Percentiles rank a stretch among this genome's conserved stretches.
These are phyloP conservation scores for Thecocarcelia acutangulata DNA, from an alignment of 2,888 invertebrate genomes.

Conservation along the genomic window DNA sequence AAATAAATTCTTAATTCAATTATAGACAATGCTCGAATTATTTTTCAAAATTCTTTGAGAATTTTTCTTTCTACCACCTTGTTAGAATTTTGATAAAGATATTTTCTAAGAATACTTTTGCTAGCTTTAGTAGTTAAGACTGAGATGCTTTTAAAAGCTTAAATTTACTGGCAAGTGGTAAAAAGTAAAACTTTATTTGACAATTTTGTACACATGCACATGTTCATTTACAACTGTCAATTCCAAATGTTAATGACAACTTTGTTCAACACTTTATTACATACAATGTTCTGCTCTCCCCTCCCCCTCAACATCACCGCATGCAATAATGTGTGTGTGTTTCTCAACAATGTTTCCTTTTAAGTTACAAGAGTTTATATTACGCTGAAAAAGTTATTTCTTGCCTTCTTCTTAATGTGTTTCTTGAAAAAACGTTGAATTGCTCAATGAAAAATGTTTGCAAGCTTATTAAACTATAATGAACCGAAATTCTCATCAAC, in stretches of 20 bases:
- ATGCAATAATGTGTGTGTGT: not conserved
- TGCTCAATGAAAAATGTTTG: slow-evolving; percentile 1
- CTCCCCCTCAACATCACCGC: not conserved
- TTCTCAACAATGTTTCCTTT: not conserved
- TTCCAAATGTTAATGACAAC: slow-evolving; percentile 56
- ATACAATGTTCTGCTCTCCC: not conserved
- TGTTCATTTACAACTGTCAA: slow-evolving; percentile 56
- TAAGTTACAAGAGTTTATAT: slow-evolving; percentile 4
- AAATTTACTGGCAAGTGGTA: slow-evolving; percentile 28
- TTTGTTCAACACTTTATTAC: slow-evolving; percentile 44
- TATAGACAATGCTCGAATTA: not conserved
- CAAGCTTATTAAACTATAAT: slow-evolving; percentile 22
- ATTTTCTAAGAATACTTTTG: not conserved
- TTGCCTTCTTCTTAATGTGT: no score
- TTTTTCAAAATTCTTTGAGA: not conserved
- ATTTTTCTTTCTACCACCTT: slow-evolving; percentile 31
- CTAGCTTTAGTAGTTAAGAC: not conserved
- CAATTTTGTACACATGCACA: slow-evolving; percentile 19
- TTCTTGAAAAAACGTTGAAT: no score
- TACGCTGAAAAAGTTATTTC: not conserved
- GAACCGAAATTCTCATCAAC: not conserved
- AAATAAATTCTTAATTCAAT: slow-evolving; percentile 35
- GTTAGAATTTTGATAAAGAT: slow-evolving; percentile 3
- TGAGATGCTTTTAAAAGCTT: not conserved
- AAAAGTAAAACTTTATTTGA: slow-evolving; percentile 42